Evolutionary conservation across 2,888 invertebrate species (phyloP).

Genomic region (Agrochola litura): DNA sequence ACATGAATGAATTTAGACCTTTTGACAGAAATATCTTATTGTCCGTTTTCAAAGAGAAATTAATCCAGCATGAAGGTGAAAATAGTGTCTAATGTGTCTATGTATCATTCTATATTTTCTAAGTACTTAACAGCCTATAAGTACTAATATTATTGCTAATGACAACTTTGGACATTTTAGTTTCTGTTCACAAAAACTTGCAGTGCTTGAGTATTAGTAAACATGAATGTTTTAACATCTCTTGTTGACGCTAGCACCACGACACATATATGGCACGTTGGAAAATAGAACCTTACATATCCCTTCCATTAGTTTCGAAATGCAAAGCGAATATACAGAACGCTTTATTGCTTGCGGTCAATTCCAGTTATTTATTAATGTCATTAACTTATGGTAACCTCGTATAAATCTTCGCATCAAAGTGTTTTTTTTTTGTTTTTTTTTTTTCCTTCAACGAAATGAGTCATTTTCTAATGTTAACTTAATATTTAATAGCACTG

Average conservation of each 20-base stretch:
- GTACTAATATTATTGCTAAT: constrained; percentile 79
- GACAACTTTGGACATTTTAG: constrained; percentile 68
- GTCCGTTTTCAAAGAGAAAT: constrained; percentile 63
- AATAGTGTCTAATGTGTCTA: constrained; percentile 46
- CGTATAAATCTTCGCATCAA: constrained; percentile 57
- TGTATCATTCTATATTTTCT: constrained; percentile 60
- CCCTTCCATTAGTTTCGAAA: constrained; percentile 69
- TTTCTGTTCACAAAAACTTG: constrained; percentile 54
- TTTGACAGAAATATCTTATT: constrained; percentile 64
- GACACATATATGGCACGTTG: constrained; percentile 81
- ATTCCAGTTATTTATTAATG: constrained; percentile 73
- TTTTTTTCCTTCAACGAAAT: constrained; percentile 52
- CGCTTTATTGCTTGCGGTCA: constrained; percentile 81
- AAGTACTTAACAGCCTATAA: constrained; percentile 78
- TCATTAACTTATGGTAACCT: constrained; percentile 71
- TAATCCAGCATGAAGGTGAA: constrained; percentile 57
- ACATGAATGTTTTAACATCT: constrained; percentile 59
- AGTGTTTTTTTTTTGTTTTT: constrained; percentile 56
- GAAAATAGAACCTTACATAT: constrained; percentile 72
- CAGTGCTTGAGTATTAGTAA: constrained; percentile 67
- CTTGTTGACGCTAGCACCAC: constrained; percentile 76
- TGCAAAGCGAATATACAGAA: constrained; percentile 71
- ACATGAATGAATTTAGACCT: constrained; percentile 61
- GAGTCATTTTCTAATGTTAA: constrained; percentile 59
- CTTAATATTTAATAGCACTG: constrained; percentile 65